These are phyloP conservation scores for Leptarthrus brevirostris DNA, from an alignment of 2,888 invertebrate species.

Conservation along the genomic window DNA sequence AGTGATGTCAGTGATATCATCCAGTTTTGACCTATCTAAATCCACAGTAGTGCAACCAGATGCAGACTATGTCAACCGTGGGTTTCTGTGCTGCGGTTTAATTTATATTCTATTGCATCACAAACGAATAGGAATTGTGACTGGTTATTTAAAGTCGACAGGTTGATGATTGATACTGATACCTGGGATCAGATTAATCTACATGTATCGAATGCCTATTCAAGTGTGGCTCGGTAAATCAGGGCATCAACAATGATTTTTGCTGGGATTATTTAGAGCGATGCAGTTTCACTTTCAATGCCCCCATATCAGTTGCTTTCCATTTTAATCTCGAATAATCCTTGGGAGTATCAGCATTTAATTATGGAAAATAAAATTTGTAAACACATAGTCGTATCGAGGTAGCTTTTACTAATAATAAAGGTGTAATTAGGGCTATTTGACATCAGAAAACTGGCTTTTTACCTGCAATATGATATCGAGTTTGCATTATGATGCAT, in stretches of 20 bases:
- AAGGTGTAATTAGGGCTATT: not conserved
- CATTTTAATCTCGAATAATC: not conserved
- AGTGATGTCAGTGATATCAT: not conserved
- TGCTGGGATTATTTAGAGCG: no score
- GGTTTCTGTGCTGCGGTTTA: not conserved
- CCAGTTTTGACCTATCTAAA: not conserved
- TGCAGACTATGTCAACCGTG: not conserved
- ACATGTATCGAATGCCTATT: not conserved
- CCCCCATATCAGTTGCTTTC: not conserved
- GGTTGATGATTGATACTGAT: not conserved
- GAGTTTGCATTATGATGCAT: no score
- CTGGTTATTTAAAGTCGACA: conserved; percentile 1
- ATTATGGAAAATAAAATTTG: not conserved
- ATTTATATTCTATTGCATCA: not conserved
- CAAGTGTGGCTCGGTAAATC: not conserved
- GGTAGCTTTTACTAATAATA: not conserved
- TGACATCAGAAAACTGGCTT: no score
- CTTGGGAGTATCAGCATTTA: not conserved
- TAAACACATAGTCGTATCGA: not conserved
- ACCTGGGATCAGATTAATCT: not conserved
- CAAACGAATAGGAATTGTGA: not conserved
- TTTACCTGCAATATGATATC: no score
- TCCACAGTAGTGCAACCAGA: not conserved
- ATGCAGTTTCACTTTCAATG: not conserved
- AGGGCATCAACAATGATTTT: not conserved